Evolutionary conservation across 2,797 vertebrate genomes (phyloP), one percentile per base, ranked within the genome.

Genomic region (Coilia nasus): DNA sequence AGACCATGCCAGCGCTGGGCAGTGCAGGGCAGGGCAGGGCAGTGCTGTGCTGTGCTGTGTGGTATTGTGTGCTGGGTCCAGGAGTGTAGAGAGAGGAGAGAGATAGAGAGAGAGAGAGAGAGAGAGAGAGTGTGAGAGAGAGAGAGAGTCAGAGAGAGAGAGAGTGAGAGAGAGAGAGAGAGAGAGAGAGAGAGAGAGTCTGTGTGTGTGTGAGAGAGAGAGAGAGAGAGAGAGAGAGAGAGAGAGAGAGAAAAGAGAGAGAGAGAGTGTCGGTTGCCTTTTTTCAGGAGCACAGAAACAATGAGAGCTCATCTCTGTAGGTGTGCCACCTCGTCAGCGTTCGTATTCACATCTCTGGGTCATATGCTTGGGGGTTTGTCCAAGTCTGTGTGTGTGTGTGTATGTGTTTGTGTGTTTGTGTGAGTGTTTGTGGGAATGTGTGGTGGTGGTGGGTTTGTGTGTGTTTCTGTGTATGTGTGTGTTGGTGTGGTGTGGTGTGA

Each of bases 361-460:
- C 82, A 25, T 84, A 71, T 84, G 28, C 60, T 41, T 71, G 83
- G 78, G 23, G 83, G 82, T 50, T 78, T 50, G 64, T 81, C 59
- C 82, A 54, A 9, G 50, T 54, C 3, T 35, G 67, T 41, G 67
- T 75, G 67, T 75, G 67, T 41, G 35, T 41, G 14, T 41, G 31
- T 75, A 3, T 31, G 64, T 31, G 59, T 25, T 6, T 62, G 19
- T 23, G 19, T 64, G 59, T n/a, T 28, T 15, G n/a, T 44, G 46
- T 80, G 15, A 10, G 1, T 84, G 71, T 44, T 4, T 80, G 83
- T 41, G 46, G 25, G 35, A 5, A 35, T 83, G 47, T 80, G 82
- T 83, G 46, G 3, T 3, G 3, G 46, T 47, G 46, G n/a, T 10
- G 46, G 3, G 46, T 47, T 3, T 14, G 2, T 54, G 50, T 54